Conservation (phyloP, 2,888 invertebrate species). For the Cloeon dipterum region DNA sequence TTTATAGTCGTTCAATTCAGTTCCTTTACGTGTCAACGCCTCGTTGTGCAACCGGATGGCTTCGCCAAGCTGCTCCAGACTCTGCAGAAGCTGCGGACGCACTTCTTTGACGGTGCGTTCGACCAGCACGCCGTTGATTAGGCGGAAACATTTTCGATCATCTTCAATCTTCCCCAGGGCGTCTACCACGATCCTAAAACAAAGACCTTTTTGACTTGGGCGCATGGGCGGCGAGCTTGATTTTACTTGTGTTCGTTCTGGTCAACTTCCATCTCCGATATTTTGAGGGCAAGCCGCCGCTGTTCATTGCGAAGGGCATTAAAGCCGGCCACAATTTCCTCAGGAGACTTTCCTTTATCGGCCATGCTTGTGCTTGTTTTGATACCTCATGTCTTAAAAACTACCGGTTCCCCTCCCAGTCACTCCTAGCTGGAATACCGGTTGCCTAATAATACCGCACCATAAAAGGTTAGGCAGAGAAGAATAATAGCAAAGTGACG, state of each 20-base stretch:
- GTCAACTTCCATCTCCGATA: constrained; percentile 83
- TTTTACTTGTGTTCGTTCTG: constrained; percentile 87
- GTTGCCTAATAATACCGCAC: too few relatives aligned
- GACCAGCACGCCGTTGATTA: constrained; percentile 83
- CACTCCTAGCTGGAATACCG: too few relatives aligned
- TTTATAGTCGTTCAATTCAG: constrained; percentile 78
- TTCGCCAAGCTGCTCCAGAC: constrained; percentile 55
- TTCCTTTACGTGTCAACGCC: constrained; percentile 64
- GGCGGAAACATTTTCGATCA: constrained; percentile 69
- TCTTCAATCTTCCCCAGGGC: constrained; percentile 68
- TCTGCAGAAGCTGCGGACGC: constrained; percentile 56
- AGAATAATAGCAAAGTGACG: too few relatives aligned
- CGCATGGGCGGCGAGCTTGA: background rate
- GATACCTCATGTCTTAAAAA: too few relatives aligned
- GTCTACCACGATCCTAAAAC: constrained; percentile 74
- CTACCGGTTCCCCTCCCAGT: too few relatives aligned
- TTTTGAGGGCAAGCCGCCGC: constrained; percentile 60
- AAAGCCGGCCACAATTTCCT: constrained; percentile 71
- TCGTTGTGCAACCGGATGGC: constrained; percentile 57
- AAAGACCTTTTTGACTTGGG: constrained; percentile 7
- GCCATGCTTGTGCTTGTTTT: too few relatives aligned
- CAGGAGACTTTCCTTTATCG: constrained; percentile 33
- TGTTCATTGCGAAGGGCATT: constrained; percentile 74
- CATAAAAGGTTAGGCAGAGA: too few relatives aligned
- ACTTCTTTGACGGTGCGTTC: constrained; percentile 84